Evolutionary conservation across 1,140 invertebrate genomes (phyloP).

Genomic region (Lucilia cuprina): DNA sequence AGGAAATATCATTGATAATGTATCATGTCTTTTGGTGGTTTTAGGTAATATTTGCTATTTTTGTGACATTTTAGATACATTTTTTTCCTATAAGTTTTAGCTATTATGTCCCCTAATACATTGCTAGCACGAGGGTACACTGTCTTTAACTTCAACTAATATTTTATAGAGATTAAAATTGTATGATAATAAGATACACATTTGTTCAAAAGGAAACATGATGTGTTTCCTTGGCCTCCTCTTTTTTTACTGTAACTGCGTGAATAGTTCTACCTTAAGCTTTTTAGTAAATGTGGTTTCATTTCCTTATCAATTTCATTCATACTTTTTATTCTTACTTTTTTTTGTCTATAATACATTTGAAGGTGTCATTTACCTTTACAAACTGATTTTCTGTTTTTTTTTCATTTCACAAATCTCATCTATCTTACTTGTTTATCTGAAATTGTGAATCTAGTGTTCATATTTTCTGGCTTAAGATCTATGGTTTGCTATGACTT

Average conservation of each 20-base stretch:
- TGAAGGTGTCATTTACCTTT: constrained; percentile 40
- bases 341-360: not conserved
- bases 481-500: not conserved
- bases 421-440: constrained; percentile 53
- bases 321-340: not conserved
- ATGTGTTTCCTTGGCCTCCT: not conserved
- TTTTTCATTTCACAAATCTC: constrained; percentile 42
- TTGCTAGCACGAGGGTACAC: not conserved
- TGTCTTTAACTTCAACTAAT: not conserved
- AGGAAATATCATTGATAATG: not conserved
- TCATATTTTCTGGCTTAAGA: not conserved
- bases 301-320: not conserved
- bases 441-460: constrained; percentile 54
- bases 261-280: not conserved
- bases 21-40: not conserved
- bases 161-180: not conserved
- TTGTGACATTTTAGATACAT: not conserved
- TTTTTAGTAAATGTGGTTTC: not conserved
- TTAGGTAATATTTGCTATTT: not conserved
- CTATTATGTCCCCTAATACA: not conserved
- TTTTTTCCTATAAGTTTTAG: not conserved
- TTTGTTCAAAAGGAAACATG: not conserved
- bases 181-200: not conserved
- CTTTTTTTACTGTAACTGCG: not conserved
- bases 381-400: not conserved